Percentiles rank a stretch among this genome's conserved stretches.
phyloP scores from a whole-genome alignment of 2,113 vertebrate species.

The Pluvianellus socialis region DNA sequence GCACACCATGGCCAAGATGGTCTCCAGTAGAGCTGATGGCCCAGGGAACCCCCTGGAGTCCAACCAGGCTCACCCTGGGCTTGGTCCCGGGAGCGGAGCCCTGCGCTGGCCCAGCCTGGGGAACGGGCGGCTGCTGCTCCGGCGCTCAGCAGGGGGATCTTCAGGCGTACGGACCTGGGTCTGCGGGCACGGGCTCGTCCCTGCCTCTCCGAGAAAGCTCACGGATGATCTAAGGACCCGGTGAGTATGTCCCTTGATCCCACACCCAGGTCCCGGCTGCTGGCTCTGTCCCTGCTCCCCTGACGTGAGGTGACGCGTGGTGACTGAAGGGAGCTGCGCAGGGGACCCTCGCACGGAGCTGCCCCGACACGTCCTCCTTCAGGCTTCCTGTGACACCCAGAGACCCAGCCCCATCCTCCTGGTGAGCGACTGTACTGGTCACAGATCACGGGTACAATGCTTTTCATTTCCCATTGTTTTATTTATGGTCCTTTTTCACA shows the following conservation, averaged over 20 bases:
- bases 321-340: background rate
- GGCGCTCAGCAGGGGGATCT: background rate
- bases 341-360: background rate
- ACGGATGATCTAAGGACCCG: background rate
- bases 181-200: background rate
- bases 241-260: background rate
- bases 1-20: fast-evolving
- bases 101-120: fast-evolving
- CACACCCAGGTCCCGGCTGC: background rate
- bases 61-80: fast-evolving
- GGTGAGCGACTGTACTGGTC: background rate
- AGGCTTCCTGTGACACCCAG: background rate
- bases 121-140: fast-evolving
- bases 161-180: fast-evolving
- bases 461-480: background rate
- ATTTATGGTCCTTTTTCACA: background rate
- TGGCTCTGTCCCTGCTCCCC: background rate
- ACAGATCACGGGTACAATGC: background rate
- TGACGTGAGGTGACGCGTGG: background rate
- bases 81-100: background rate
- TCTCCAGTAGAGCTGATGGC: background rate
- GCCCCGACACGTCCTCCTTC: background rate
- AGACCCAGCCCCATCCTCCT: background rate
- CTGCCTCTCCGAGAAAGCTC: background rate
- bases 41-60: background rate